Evolutionary conservation across 2,888 invertebrate species (phyloP), one percentile per base, ranked within the genome.

Genomic region (Pterostichus madidus): DNA sequence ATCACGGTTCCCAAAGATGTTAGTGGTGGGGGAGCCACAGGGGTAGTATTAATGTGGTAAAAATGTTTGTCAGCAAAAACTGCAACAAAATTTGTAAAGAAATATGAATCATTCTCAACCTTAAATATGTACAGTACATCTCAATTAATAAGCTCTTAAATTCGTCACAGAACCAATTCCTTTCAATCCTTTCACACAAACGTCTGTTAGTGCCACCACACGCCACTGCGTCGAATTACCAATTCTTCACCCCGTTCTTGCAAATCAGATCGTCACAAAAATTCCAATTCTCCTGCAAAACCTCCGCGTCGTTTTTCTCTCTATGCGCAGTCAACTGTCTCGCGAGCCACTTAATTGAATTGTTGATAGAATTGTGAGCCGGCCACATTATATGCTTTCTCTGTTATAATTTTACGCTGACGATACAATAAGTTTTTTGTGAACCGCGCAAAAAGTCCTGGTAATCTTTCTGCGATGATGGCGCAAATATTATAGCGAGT

Each of bases 351-450:
- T 71, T 71, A 71, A 71, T 71, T 71, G 68, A 71, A 71, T 71
- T 71, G 68, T 71, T 71, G 68, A 71, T 71, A 71, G 68, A 71
- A 71, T 71, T 71, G 68, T 71, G 68, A 71, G 32, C 15, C 39
- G 39, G 44, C 15, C 35, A 71, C 39, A 71, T 71, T 71, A 71
- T 71, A 71, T 71, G 68, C 68, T 71, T 71, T 71, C 68, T 71
- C 68, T 71, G 44, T 71, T 44, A 71, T 71, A 71, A 71, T 71
- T 71, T 71, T 71, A 39, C 68, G 68, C 68, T 46, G 68, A 39
- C 10, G 68, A 44, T 15, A 71, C 13, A 64, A 64, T 13, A 13
- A 7, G 13, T 64, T 71, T 44, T 71, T 71, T 71, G 68, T 10
- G 15, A 10, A 39, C 5, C 0, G 2, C 56, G 13, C 56, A 56